Evolutionary conservation across 2,888 invertebrate species (phyloP).

Genomic region (Tanytarsus gracilentus): DNA sequence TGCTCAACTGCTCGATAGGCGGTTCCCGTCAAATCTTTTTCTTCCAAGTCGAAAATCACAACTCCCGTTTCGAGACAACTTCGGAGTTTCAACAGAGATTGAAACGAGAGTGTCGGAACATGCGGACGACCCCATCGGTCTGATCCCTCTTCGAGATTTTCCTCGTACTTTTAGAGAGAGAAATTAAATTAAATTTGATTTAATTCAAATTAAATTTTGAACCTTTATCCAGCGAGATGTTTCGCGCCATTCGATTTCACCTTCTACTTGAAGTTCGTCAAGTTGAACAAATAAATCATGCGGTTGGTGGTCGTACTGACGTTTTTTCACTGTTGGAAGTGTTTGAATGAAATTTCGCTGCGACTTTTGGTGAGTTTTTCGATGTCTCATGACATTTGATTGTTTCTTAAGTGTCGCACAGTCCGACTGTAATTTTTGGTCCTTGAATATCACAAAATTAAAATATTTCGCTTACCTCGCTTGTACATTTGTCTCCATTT

Average conservation of each 20-base stretch:
- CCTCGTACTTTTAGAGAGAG: too few relatives aligned
- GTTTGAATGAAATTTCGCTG: slow-evolving; percentile 49
- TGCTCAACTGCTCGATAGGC: slow-evolving; percentile 68
- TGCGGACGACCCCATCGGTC: slow-evolving; percentile 93
- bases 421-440: neutral
- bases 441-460: neutral
- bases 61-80: slow-evolving; percentile 83
- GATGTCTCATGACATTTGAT: neutral
- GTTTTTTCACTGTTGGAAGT: too few relatives aligned
- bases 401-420: neutral
- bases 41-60: slow-evolving; percentile 79
- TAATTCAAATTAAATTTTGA: too few relatives aligned
- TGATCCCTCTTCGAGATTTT: slow-evolving; percentile 89
- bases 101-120: slow-evolving; percentile 90
- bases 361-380: slow-evolving; percentile 46
- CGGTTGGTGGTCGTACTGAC: slow-evolving; percentile 77
- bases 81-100: slow-evolving; percentile 80
- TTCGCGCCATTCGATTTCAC: slow-evolving; percentile 85
- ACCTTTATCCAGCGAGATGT: slow-evolving; percentile 97
- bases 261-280: slow-evolving; percentile 66
- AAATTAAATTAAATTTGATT: too few relatives aligned
- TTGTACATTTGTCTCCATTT: slow-evolving; percentile 29
- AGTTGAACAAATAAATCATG: slow-evolving; percentile 93
- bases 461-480: neutral
- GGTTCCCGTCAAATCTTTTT: slow-evolving; percentile 76